Evolutionary conservation across 2,888 invertebrate genomes (phyloP), one percentile per base, ranked within the genome.

Genomic region (Drosophila recens): DNA sequence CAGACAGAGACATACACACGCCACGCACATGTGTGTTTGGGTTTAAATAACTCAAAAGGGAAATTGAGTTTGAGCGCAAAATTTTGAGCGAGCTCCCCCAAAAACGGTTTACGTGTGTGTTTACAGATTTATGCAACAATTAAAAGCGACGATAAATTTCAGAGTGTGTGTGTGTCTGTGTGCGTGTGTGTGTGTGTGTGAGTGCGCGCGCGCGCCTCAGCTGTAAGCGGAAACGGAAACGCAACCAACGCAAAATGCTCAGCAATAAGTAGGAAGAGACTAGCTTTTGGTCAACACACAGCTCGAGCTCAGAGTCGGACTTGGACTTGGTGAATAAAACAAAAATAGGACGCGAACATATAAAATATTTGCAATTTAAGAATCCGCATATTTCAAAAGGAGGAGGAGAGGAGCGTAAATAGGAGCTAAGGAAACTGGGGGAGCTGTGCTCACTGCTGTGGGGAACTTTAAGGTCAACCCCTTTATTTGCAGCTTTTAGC

Each of bases 31-130:
- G 65, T 63, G 70, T 75, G 73, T 59, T 65, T 78, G 54, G 83
- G 68, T 68, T 82, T 77, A 80, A 86, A 84, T 86, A 82, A 87
- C 83, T 83, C 83, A 83, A 83, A 87, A 78, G 85, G 86, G 72
- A 87, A 84, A 84, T 84, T 86, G 86, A 86, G 89, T 87, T 84
- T 84, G 79, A 78, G 83, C 82, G 72, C 75, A 83, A 82, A 87
- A 62, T 59, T 36, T 61, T 80, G 68, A 77, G 80, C 72, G 68
- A 58, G 51, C 56, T 33, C 51, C 46, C 51, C 56, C 64, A 48
- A 79, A 48, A 79, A 61, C 70, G 67, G 56, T 67, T 71, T 61
- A 63, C 73, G 67, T 71, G 82, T 80, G 68, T 75, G 78, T 80
- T 86, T 64, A 54, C 78, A 77, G 75, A 78, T 72, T 80, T 76